Evolutionary conservation across 2,113 vertebrate species (phyloP).

Genomic region (Sinocyclocheilus maitianheensis): DNA sequence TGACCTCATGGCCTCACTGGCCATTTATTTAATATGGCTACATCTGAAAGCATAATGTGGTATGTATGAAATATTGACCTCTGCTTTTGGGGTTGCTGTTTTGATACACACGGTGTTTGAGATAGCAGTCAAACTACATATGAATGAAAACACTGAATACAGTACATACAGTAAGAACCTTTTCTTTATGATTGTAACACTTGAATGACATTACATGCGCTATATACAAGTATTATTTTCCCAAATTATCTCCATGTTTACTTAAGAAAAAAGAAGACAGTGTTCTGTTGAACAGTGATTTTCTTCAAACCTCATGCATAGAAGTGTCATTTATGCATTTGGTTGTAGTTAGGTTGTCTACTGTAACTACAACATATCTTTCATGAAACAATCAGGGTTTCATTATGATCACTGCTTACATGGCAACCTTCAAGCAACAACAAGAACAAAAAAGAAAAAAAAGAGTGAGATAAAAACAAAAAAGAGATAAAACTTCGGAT

Average conservation of each 20-base stretch:
- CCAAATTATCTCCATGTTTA: not conserved
- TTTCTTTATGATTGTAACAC: not conserved
- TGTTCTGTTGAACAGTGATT: not conserved
- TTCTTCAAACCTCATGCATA: not conserved
- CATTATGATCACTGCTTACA: not conserved
- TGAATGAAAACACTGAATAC: not conserved
- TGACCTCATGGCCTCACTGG: not conserved
- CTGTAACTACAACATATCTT: not conserved
- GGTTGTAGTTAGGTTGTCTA: not conserved
- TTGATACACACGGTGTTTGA: not conserved
- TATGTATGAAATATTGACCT: not conserved
- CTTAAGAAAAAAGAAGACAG: not conserved
- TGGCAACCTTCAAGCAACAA: not conserved
- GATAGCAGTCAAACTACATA: not conserved
- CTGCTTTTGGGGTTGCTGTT: conserved; percentile 10
- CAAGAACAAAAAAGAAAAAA: not conserved
- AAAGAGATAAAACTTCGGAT: not conserved
- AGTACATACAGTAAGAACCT: not conserved
- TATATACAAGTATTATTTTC: not conserved
- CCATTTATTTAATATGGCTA: not conserved
- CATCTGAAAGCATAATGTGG: conserved; percentile 8
- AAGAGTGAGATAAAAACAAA: not conserved
- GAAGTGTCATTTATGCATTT: not conserved
- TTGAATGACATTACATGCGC: not conserved
- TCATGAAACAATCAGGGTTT: not conserved